phyloP scores from a whole-genome alignment of 2,113 vertebrate genomes.

The Tinamus guttatus region DNA sequence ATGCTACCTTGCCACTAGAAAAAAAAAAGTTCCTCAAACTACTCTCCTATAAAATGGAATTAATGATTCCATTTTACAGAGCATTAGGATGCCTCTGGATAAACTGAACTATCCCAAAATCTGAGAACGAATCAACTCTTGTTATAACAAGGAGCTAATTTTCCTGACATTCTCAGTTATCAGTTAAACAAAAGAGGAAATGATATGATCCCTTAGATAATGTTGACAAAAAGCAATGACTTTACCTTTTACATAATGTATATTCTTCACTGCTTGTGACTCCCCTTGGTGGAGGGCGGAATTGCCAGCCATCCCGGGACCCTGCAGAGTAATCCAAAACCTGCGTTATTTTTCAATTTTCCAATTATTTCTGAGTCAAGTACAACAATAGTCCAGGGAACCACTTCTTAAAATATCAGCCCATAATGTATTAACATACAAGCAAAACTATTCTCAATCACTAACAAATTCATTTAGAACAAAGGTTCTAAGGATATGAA shows the following conservation, averaged over 20 bases:
- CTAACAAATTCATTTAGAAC: background rate
- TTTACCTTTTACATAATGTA: conserved; percentile 96
- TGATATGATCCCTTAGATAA: background rate
- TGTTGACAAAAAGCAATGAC: background rate
- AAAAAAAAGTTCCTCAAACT: background rate
- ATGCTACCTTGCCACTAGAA: background rate
- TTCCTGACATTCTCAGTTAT: background rate
- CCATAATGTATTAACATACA: background rate
- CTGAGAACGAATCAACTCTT: background rate
- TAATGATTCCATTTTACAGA: background rate
- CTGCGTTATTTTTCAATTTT: background rate
- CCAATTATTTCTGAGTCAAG: background rate
- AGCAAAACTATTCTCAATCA: background rate
- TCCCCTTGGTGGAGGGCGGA: conserved; percentile 94
- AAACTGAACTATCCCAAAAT: background rate
- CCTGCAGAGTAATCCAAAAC: conserved; percentile 69
- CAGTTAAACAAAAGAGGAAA: conserved; percentile 9
- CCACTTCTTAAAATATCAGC: background rate
- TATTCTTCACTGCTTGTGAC: conserved; percentile 99
- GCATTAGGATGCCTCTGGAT: background rate
- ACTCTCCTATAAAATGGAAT: background rate
- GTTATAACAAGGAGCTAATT: background rate
- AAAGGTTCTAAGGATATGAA: background rate
- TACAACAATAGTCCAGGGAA: background rate
- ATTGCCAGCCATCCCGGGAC: conserved; percentile 93